phyloP scores from a whole-genome alignment of 2,113 vertebrate species.

The Lepisosteus osseus region DNA sequence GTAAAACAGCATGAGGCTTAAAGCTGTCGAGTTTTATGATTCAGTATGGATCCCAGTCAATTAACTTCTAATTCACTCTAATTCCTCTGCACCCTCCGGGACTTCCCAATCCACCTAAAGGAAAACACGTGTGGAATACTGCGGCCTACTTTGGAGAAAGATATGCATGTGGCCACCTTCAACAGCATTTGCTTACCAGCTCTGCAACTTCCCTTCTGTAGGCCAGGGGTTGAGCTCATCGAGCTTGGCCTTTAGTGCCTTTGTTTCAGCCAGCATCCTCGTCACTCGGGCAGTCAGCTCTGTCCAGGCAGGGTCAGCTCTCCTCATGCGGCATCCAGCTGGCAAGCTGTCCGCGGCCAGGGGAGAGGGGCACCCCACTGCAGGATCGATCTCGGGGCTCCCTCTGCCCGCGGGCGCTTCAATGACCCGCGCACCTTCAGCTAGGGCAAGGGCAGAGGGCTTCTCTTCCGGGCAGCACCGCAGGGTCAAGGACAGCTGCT shows the following conservation, averaged over 20 bases:
- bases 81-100: too few species aligned
- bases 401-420: constrained; percentile 20
- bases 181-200: constrained; percentile 70
- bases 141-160: too few species aligned
- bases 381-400: constrained; percentile 32
- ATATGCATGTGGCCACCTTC: too few species aligned
- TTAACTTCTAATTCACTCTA: too few species aligned
- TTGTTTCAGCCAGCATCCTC: constrained; percentile 53
- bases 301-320: constrained; percentile 71
- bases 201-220: constrained; percentile 67
- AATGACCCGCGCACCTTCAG: constrained; percentile 35
- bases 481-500: constrained; percentile 81
- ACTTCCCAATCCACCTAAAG: too few species aligned
- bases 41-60: too few species aligned
- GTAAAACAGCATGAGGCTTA: neutral
- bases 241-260: constrained; percentile 66
- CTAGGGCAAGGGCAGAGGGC: constrained; percentile 15
- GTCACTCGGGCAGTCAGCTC: constrained; percentile 53
- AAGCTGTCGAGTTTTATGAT: too few species aligned
- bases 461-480: constrained; percentile 78
- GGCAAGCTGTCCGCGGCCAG: constrained; percentile 70
- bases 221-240: constrained; percentile 62
- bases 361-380: constrained; percentile 72
- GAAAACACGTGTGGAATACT: too few species aligned
- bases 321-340: constrained; percentile 71